Conservation (phyloP, 2,113 vertebrate genomes). For the Anguilla rostrata region DNA sequence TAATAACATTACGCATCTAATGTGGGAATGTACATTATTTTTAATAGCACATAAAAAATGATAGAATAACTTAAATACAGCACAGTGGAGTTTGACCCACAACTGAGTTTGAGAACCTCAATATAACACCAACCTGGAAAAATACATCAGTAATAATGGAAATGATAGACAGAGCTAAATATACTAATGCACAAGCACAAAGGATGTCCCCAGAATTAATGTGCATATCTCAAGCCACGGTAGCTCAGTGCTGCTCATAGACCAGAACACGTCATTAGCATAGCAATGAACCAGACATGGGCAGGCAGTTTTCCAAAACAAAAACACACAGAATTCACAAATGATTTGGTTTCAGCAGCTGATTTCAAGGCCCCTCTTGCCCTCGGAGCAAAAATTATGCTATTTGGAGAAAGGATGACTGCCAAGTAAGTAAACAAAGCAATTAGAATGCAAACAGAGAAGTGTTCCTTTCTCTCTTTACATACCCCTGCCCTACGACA, state of each 20-base stretch:
- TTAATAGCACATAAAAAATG: no score
- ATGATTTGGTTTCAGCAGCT: not conserved
- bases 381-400: not conserved
- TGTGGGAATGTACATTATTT: not conserved
- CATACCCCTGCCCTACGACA: not conserved
- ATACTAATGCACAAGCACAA: not conserved
- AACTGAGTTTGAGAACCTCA: no score
- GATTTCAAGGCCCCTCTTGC: not conserved
- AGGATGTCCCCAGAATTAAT: not conserved
- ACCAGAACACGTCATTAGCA: not conserved
- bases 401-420: not conserved
- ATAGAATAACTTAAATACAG: no score
- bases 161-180: not conserved
- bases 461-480: not conserved
- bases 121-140: not conserved
- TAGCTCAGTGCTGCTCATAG: not conserved
- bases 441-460: not conserved
- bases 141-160: not conserved
- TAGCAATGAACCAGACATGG: not conserved
- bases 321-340: not conserved
- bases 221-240: not conserved
- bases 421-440: not conserved
- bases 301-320: not conserved
- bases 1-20: not conserved
- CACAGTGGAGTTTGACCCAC: no score